These are phyloP conservation scores for Ochotona princeps DNA, from an alignment of 2,113 vertebrate species.

Conservation along the genomic window DNA sequence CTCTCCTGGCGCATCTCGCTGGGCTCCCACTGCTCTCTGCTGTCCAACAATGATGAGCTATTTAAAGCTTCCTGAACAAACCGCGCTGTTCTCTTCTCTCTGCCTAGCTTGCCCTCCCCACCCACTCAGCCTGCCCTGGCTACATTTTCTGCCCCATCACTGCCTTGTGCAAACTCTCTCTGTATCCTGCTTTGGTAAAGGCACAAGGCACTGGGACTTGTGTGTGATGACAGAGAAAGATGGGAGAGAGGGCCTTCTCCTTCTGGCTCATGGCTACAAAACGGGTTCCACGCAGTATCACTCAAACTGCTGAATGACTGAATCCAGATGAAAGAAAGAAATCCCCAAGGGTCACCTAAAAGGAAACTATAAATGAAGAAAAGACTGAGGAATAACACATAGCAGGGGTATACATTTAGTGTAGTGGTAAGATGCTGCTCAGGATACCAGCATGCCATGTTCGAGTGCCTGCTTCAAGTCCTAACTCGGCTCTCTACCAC, in stretches of 20 bases:
- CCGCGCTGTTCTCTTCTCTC: conserved; percentile 28
- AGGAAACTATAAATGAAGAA: conserved; percentile 53
- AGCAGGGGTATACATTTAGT: no score
- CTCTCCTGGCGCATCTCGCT: background rate
- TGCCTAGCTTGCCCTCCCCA: background rate
- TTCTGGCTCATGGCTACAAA: background rate
- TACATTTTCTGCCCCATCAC: background rate
- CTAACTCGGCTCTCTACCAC: no score
- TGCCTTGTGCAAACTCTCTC: background rate
- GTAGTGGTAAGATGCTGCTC: no score
- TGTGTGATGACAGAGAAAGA: background rate
- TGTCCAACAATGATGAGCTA: conserved; percentile 63
- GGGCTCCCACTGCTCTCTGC: background rate
- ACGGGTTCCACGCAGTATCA: background rate
- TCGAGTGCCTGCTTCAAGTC: no score
- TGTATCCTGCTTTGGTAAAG: background rate
- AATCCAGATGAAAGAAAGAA: conserved; percentile 33
- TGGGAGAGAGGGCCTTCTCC: background rate
- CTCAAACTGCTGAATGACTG: background rate
- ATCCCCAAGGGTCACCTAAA: conserved; percentile 6
- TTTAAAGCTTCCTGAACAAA: conserved; percentile 64
- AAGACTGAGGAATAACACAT: conserved; percentile 21
- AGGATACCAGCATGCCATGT: no score
- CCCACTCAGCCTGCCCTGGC: background rate
- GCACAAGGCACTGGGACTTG: background rate